Base-by-base conservation (phyloP, 2,888 invertebrate genomes). In the Agrotis segetum region DNA sequence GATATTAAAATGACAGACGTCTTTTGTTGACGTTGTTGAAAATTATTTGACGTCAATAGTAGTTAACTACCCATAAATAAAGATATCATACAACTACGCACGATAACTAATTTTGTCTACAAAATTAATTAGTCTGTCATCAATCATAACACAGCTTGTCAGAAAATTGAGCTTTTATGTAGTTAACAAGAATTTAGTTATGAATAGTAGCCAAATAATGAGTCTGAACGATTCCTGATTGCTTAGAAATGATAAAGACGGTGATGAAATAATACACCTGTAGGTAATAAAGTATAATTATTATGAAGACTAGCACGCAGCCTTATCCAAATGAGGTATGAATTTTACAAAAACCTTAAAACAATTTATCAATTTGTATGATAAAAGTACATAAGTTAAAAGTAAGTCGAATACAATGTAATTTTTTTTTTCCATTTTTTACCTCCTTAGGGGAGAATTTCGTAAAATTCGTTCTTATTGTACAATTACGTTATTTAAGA, bases 181-280 rank as follows among this genome's bases (percentile, higher is more conserved):
- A 55, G 49, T 75, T 53, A 64, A 79, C 52, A 66, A 58, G 66
- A 56, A 68, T 67, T 63, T 21, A 75, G 59, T 56, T 50, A 34
- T 60, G 34, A 78, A 78, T 56, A 56, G 49, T 60, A 55, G 29
- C 19, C 1, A 46, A 58, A 59, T 74, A 67, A 62, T 59, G 19
- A 50, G 9, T 40, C 21, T 62, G 67, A 80, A 62, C n/a, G 80
- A 9, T 63, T 62, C 59, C 21, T 60, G 67, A 75, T 80, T 59
- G 59, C 58, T 19, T 6, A 16, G 21, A 52, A 50, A 21, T 74
- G 52, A 74, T 62, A 74, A 21, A 21, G 61, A 34, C 44, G 5
- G 58, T 40, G 53, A 62, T 62, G 44, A 74, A 74, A 24, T 62
- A 46, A 50, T 24, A 29, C 58, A 24, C 24, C 24, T 24, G 53